A percentile compares a stretch with the other conserved stretches of the same genome.
Conservation (phyloP, 2,113 vertebrate genomes). For the Probosciger aterrimus region DNA sequence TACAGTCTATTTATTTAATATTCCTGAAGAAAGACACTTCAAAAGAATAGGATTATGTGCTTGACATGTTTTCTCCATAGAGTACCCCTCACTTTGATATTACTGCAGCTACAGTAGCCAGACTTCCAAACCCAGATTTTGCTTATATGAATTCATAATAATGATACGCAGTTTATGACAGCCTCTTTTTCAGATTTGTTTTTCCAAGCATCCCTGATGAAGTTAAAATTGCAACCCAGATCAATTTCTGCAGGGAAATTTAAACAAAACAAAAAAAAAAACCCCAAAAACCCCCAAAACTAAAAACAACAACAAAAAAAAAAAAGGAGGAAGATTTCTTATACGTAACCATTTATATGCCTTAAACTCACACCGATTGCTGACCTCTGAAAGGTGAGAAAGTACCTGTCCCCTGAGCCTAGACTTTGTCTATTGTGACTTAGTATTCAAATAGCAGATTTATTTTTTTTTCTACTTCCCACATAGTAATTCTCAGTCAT, state of each 20-base stretch:
- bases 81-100: neutral
- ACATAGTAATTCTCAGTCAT: conserved; percentile 17
- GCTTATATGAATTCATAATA: conserved; percentile 9
- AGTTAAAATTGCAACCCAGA: conserved; percentile 38
- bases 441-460: conserved; percentile 7
- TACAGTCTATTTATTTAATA: conserved; percentile 56
- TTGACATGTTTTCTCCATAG: neutral
- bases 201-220: neutral
- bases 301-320: neutral
- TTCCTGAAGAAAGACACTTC: conserved; percentile 46
- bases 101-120: conserved; percentile 24
- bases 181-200: neutral
- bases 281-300: neutral
- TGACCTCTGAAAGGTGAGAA: conserved; percentile 5
- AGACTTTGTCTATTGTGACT: conserved; percentile 15
- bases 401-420: neutral
- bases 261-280: neutral
- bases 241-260: conserved; percentile 45
- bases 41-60: conserved; percentile 27
- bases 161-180: neutral
- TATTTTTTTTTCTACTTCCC: neutral
- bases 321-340: conserved; percentile 5
- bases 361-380: neutral
- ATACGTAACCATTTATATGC: neutral
- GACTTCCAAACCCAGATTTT: neutral